Base-by-base conservation (phyloP, 2,888 invertebrate species). In the Drosophila stalkeri region DNA sequence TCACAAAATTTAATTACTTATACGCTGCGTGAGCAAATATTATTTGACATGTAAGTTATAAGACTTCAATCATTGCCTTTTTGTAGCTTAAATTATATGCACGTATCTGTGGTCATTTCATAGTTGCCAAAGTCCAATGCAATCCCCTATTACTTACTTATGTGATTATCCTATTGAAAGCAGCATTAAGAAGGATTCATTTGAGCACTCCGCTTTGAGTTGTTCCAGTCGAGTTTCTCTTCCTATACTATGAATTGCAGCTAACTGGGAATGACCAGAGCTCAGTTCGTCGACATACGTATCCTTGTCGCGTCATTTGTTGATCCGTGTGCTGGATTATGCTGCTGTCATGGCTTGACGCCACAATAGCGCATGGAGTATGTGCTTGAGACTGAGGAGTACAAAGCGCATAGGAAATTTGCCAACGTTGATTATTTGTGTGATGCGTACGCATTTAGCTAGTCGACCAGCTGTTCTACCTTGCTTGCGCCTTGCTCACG, bases 361-460 rank as follows among this genome's bases (percentile, higher is more conserved):
- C 18, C 20, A 9, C n/a, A 27, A 31, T 8, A 18, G 7, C 9
- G 46, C n/a, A 16, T 8, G 31, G 4, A 16, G 35, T 23, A 37
- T 35, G 20, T 44, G 44, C 46, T 20, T 20, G 41, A 31, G 35
- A 35, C 20, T 23, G 23, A 35, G 27, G 35, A 35, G 23, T 27
- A 20, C 41, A 43, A 67, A 23, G 37, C 12, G 47, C 46, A 39
- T 33, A n/a, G 51, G 18, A 27, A 47, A 71, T 27, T 41, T 64
- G 43, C 72, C 46, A 11, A 41, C 52, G 41, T 55, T 64, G 59
- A 64, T 55, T 55, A 70, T 60, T 47, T 64, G n/a, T 31, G 47
- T 49, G 54, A 55, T 55, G n/a, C 60, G 47, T 8, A 11, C 31
- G 57, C 43, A 39, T 52, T 14, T 9, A 44, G 55, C 46, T 47